phyloP scores from a whole-genome alignment of 1,140 invertebrate species.

The Drosophila gunungcola region DNA sequence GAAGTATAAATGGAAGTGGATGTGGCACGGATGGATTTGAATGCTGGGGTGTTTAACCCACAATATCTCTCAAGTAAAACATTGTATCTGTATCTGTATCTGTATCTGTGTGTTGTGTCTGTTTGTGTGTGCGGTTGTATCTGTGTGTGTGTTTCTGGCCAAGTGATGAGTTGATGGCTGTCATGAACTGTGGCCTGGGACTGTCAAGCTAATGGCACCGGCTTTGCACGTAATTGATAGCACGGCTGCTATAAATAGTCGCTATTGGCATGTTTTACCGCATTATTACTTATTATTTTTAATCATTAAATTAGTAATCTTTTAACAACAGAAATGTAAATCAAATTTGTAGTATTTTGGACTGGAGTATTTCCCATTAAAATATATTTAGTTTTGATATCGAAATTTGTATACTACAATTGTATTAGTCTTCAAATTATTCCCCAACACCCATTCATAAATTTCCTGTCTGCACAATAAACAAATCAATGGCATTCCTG shows the following conservation, averaged over 20 bases:
- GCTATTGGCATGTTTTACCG: conserved; percentile 4
- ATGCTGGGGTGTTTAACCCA: conserved; percentile 18
- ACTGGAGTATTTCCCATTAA: no score
- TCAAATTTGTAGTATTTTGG: no score
- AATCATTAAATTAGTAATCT: no score
- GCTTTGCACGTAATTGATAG: conserved; percentile 39
- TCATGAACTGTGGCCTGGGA: conserved; percentile 37
- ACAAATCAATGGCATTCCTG: neutral
- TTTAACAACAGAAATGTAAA: no score
- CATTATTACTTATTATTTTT: no score
- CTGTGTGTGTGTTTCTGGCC: neutral
- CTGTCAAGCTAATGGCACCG: conserved; percentile 43
- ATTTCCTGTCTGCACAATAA: no score
- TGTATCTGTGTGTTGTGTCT: neutral
- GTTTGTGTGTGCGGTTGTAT: no score
- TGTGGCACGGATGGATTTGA: conserved; percentile 3
- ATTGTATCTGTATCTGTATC: neutral
- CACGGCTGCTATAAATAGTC: conserved; percentile 14
- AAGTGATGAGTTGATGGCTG: conserved; percentile 39
- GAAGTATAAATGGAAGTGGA: conserved; percentile 11
- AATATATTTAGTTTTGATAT: no score
- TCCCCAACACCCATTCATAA: neutral
- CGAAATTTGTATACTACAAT: no score
- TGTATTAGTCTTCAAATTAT: no score
- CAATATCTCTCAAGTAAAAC: neutral